These are phyloP conservation scores for Eulemur rubriventer DNA, from an alignment of 2,797 vertebrate species.

Conservation along the genomic window DNA sequence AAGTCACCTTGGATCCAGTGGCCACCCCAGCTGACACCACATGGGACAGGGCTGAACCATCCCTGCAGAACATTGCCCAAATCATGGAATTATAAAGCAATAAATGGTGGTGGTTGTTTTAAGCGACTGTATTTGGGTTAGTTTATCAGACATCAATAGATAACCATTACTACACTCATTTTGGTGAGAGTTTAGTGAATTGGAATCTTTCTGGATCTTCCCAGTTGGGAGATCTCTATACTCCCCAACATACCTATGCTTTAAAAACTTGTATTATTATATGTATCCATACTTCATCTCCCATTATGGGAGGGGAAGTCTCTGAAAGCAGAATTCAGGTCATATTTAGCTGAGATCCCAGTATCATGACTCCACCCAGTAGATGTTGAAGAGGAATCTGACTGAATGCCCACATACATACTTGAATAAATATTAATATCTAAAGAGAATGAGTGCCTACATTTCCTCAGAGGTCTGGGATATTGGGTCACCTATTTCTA, in stretches of 20 bases:
- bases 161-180: neutral
- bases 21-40: neutral
- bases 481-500: constrained; percentile 40
- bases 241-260: neutral
- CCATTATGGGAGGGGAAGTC: neutral
- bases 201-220: neutral
- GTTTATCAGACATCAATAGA: neutral
- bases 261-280: neutral
- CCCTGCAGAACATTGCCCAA: neutral
- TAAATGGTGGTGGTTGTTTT: neutral
- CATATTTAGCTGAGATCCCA: neutral
- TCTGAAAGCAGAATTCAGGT: neutral
- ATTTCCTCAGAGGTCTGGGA: neutral
- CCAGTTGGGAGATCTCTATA: neutral
- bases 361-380: too few species aligned
- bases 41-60: neutral
- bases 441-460: neutral
- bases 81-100: neutral
- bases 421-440: neutral
- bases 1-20: neutral
- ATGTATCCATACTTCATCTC: neutral
- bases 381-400: neutral
- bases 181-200: neutral
- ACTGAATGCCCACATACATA: neutral
- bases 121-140: neutral